phyloP scores from a whole-genome alignment of 1,140 invertebrate species.

The Leptonema lineaticorne region DNA sequence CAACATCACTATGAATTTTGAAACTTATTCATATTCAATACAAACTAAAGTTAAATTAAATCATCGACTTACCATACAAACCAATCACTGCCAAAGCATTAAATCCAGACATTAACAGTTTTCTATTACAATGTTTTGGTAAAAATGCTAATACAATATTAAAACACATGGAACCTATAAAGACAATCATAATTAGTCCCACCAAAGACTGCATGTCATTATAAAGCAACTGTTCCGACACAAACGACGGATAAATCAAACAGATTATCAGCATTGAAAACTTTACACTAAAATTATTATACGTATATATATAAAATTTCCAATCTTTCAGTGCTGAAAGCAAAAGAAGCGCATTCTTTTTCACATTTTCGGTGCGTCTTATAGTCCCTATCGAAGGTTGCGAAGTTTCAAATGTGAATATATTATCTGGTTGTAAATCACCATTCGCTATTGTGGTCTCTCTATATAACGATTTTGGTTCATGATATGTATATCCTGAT shows the following conservation, averaged over 20 bases:
- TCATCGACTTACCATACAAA: slow-evolving; percentile 50
- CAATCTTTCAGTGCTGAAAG: slow-evolving; percentile 49
- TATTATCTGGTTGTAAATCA: slow-evolving; percentile 42
- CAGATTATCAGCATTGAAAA: slow-evolving; percentile 49
- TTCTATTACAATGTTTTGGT: slow-evolving; percentile 48
- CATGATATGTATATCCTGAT: slow-evolving; percentile 44
- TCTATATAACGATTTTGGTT: slow-evolving; percentile 52
- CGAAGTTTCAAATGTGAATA: slow-evolving; percentile 43
- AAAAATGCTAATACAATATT: slow-evolving; percentile 48
- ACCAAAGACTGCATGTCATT: slow-evolving; percentile 49
- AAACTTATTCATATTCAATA: neutral
- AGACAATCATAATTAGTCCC: slow-evolving; percentile 46
- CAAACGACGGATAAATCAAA: slow-evolving; percentile 47
- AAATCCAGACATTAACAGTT: slow-evolving; percentile 46
- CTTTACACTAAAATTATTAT: slow-evolving; percentile 49
- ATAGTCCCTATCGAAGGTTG: slow-evolving; percentile 48
- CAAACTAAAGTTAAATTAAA: neutral
- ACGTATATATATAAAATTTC: slow-evolving; percentile 53
- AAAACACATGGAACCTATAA: slow-evolving; percentile 49
- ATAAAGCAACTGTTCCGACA: slow-evolving; percentile 49
- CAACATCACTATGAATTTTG: neutral
- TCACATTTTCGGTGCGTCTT: slow-evolving; percentile 49
- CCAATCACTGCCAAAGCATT: slow-evolving; percentile 49
- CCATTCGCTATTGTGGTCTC: slow-evolving; percentile 50
- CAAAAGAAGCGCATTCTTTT: slow-evolving; percentile 52